Percentiles rank a stretch among this genome's conserved stretches.
Evolutionary conservation across 2,797 vertebrate species (phyloP).

Genomic region (Harpagifer antarcticus): DNA sequence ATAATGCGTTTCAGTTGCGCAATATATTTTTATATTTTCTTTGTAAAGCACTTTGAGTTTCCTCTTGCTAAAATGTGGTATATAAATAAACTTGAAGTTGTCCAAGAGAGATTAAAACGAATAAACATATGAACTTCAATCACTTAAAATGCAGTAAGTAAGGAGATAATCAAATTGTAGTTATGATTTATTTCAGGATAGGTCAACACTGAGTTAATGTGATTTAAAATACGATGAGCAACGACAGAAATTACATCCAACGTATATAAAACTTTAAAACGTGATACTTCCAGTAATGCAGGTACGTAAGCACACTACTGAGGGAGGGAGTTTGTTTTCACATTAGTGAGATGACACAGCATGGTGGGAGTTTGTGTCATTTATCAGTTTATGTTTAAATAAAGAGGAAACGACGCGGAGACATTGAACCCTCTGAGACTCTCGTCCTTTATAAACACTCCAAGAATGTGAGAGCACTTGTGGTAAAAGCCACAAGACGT

Average conservation of each 20-base stretch:
- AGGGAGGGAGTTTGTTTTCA: not conserved
- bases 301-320: too few relatives aligned
- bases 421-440: conserved; percentile 10
- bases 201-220: not conserved
- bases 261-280: not conserved
- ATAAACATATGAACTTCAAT: too few relatives aligned
- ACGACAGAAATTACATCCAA: not conserved
- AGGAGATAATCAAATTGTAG: too few relatives aligned
- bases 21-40: too few relatives aligned
- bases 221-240: not conserved
- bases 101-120: too few relatives aligned
- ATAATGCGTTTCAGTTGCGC: too few relatives aligned
- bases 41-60: too few relatives aligned
- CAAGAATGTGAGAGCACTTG: conserved; percentile 27
- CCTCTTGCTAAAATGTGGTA: too few relatives aligned
- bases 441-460: conserved; percentile 45
- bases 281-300: not conserved
- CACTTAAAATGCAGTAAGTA: too few relatives aligned
- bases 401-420: not conserved
- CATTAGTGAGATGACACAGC: not conserved
- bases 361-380: not conserved
- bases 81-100: too few relatives aligned
- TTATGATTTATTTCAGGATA: too few relatives aligned
- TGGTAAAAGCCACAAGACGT: conserved; percentile 30
- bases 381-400: not conserved